Conservation (phyloP, 1,140 invertebrate genomes). For the Zaprionus capensis region DNA sequence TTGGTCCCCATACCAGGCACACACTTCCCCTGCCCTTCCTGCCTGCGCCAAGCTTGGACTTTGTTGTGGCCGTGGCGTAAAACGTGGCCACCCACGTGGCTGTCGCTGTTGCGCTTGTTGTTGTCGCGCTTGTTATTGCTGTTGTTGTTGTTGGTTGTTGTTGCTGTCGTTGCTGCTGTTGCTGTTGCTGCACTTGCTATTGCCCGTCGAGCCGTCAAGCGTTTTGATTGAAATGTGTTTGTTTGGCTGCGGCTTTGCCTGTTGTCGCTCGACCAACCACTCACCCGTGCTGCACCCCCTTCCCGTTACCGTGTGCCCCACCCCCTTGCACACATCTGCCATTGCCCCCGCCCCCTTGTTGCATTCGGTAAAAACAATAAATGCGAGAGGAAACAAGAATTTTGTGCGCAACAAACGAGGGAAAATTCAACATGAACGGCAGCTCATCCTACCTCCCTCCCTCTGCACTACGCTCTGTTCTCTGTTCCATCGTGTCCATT, state of each 20-base stretch:
- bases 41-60: slow-evolving; percentile 22
- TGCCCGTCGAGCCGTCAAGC: slow-evolving; percentile 50
- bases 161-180: slow-evolving; percentile 15
- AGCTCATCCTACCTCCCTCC: not conserved
- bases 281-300: not conserved
- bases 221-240: slow-evolving; percentile 81
- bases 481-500: not conserved
- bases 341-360: not conserved
- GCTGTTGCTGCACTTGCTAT: slow-evolving; percentile 30
- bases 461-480: not conserved
- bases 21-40: not conserved
- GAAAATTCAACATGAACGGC: slow-evolving; percentile 43
- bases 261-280: slow-evolving; percentile 9
- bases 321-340: not conserved
- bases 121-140: slow-evolving; percentile 9
- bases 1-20: slow-evolving; percentile 4
- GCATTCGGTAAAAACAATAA: slow-evolving; percentile 55
- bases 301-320: not conserved
- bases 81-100: slow-evolving; percentile 65
- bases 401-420: slow-evolving; percentile 49
- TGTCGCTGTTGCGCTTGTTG: slow-evolving; percentile 6
- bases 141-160: not conserved
- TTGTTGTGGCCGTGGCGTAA: slow-evolving; percentile 26
- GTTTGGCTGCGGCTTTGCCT: slow-evolving; percentile 70
- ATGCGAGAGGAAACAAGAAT: slow-evolving; percentile 58